A percentile compares a stretch with the other conserved stretches of the same genome.
Evolutionary conservation across 2,797 vertebrate species (phyloP).

Genomic region (Enteromius argenteus): DNA sequence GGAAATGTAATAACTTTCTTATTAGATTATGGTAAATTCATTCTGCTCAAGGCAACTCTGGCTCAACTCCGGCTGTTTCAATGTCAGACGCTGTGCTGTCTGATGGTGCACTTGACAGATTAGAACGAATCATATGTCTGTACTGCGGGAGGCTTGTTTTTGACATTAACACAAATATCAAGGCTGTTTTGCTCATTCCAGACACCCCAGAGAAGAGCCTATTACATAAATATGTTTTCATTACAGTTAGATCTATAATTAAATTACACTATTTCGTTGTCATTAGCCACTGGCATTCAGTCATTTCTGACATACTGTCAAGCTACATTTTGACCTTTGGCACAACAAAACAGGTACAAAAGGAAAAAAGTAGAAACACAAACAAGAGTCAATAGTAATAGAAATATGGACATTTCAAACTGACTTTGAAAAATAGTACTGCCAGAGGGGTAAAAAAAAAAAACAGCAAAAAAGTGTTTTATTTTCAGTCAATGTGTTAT

Average conservation of each 20-base stretch:
- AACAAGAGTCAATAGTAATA: conserved; percentile 4
- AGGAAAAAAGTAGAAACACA: not conserved
- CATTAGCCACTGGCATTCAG: not conserved
- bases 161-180: conserved; percentile 25
- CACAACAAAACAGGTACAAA: conserved; percentile 16
- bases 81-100: conserved; percentile 47
- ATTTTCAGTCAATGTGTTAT: conserved; percentile 4
- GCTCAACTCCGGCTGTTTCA: conserved; percentile 49
- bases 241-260: not conserved
- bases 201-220: not conserved
- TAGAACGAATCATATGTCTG: not conserved
- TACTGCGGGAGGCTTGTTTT: conserved; percentile 4
- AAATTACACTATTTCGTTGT: not conserved
- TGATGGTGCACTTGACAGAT: conserved; percentile 41
- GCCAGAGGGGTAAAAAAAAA: not conserved
- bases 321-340: conserved; percentile 20
- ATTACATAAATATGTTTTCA: not conserved
- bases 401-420: conserved; percentile 18
- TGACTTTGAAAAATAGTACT: conserved; percentile 15
- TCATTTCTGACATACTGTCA: conserved; percentile 1
- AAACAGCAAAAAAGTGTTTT: conserved; percentile 7
- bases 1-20: conserved; percentile 60
- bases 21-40: conserved; percentile 60
- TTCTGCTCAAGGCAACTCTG: conserved; percentile 50
- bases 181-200: not conserved